These are phyloP conservation scores for Varroa destructor DNA, from an alignment of 1,140 invertebrate genomes.

Conservation along the genomic window DNA sequence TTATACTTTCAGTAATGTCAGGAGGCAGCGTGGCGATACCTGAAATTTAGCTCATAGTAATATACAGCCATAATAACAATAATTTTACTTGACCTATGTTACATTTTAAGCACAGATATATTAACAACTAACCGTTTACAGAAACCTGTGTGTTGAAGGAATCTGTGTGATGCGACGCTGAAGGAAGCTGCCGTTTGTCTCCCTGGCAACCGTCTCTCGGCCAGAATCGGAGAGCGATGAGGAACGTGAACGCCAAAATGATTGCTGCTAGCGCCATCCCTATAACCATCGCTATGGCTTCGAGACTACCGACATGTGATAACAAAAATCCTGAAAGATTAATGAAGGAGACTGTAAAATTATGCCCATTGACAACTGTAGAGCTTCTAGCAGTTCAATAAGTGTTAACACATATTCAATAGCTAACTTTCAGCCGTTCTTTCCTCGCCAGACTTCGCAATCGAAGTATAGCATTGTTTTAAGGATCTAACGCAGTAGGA, in stretches of 20 bases:
- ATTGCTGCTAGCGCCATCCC: conserved; percentile 23
- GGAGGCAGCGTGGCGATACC: conserved; percentile 5
- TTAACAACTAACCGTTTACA: conserved; percentile 16
- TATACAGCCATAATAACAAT: background rate
- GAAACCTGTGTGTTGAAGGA: background rate
- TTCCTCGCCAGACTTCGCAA: too few species aligned
- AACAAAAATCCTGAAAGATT: conserved; percentile 17
- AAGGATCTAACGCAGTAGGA: too few species aligned
- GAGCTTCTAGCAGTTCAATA: too few species aligned
- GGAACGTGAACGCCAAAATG: conserved; percentile 21
- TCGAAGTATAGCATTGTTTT: too few species aligned
- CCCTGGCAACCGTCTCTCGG: conserved; percentile 10
- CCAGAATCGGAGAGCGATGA: conserved; percentile 17
- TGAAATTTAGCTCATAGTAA: background rate
- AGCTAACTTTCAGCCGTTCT: too few species aligned
- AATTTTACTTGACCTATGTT: background rate
- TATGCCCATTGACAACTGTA: too few species aligned
- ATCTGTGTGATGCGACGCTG: conserved; percentile 3
- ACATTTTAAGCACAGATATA: background rate
- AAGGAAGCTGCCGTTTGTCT: background rate
- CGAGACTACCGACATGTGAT: conserved; percentile 9
- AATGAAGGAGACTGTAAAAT: background rate
- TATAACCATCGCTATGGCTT: conserved; percentile 22
- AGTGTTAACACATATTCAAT: too few species aligned
- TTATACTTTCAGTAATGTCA: conserved; percentile 17